Conservation (phyloP, 2,888 invertebrate genomes). For the Tigriopus californicus region DNA sequence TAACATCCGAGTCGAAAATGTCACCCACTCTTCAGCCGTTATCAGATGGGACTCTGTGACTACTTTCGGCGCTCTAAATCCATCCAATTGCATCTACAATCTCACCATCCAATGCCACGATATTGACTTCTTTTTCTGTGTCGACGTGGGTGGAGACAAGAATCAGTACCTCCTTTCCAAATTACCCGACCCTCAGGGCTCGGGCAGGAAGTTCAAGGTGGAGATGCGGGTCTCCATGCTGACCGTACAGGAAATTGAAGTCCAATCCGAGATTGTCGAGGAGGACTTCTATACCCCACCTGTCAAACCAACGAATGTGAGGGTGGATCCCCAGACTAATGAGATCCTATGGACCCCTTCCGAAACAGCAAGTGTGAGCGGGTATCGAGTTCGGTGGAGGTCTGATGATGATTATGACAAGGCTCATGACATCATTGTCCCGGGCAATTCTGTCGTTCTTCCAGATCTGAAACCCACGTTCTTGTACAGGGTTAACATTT, state of each 20-base stretch:
- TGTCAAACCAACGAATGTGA: neutral
- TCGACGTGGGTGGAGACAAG: conserved; percentile 9
- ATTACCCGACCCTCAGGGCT: conserved; percentile 11
- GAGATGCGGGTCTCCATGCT: neutral
- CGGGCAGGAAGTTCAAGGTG: neutral
- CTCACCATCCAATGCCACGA: neutral
- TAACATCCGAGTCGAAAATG: neutral
- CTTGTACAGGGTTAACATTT: neutral
- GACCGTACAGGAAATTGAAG: neutral
- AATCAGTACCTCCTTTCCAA: neutral
- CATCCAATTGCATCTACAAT: neutral
- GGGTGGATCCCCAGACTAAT: neutral
- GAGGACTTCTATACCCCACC: neutral
- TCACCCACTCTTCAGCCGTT: neutral
- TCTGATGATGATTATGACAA: neutral
- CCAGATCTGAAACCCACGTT: neutral
- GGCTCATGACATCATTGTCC: too few relatives aligned
- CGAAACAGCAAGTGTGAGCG: neutral
- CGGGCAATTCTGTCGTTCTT: neutral
- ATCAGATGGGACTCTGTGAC: neutral
- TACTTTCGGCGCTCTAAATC: neutral
- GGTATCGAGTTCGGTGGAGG: neutral
- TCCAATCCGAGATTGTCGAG: neutral
- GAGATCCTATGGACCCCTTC: neutral
- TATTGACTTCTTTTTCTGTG: neutral